phyloP scores from a whole-genome alignment of 2,888 invertebrate species.

The Microplitis deprimator region DNA sequence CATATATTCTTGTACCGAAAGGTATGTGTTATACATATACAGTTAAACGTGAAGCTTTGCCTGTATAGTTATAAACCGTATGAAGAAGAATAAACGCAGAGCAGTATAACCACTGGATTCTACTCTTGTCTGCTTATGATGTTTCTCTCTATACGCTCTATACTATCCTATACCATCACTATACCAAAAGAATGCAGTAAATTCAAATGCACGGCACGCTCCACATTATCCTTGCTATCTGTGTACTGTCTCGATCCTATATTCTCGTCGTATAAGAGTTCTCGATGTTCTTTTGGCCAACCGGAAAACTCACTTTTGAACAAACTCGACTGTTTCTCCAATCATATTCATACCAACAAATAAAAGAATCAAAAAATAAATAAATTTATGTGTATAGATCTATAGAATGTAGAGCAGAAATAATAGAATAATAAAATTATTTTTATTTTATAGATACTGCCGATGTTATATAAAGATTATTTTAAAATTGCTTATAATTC shows the following conservation, averaged over 20 bases:
- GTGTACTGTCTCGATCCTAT: background rate
- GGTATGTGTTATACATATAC: background rate
- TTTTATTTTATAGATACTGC: no score
- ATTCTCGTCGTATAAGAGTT: background rate
- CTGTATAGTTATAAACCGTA: background rate
- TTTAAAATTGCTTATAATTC: no score
- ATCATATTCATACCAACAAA: background rate
- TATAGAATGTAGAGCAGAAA: no score
- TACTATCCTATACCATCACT: background rate
- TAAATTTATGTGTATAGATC: background rate
- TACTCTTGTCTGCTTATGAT: background rate
- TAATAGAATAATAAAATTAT: no score
- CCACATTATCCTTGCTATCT: slow-evolving; percentile 3
- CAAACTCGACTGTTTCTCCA: background rate
- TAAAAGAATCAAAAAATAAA: background rate
- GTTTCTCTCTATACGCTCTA: background rate
- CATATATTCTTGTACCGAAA: no score
- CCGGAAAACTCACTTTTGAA: background rate
- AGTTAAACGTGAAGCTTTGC: background rate
- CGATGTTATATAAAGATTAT: no score
- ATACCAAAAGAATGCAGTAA: background rate
- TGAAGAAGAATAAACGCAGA: background rate
- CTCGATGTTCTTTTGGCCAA: background rate
- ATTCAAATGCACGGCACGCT: slow-evolving; percentile 10
- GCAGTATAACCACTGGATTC: background rate